phyloP scores from a whole-genome alignment of 2,113 vertebrate species.

The Lamprotornis superbus region DNA sequence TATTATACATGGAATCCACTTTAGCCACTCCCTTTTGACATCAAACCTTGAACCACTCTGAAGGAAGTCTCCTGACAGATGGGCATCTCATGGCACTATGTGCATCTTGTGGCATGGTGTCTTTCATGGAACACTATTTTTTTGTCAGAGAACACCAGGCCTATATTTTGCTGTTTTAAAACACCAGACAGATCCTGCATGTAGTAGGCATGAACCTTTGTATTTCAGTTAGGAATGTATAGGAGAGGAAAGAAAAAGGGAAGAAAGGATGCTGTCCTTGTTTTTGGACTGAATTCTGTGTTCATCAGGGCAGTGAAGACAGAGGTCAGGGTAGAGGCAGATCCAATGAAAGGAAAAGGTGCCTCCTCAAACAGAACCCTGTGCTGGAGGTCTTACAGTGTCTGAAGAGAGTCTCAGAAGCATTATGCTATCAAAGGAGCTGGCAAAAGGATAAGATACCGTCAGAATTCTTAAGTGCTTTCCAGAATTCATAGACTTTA shows the following conservation, averaged over 20 bases:
- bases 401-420: background rate
- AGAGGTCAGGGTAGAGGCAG: background rate
- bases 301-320: background rate
- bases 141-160: background rate
- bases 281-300: background rate
- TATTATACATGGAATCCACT: constrained; percentile 44
- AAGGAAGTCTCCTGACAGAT: constrained; percentile 1
- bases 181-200: background rate
- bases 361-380: background rate
- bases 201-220: constrained; percentile 36
- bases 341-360: background rate
- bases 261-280: background rate
- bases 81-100: background rate
- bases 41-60: constrained; percentile 14
- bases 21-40: constrained; percentile 24
- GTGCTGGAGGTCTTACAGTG: background rate
- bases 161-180: background rate
- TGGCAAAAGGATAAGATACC: background rate
- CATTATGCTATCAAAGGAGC: background rate
- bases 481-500: background rate
- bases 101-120: background rate
- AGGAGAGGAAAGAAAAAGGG: constrained; percentile 1
- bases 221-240: constrained; percentile 7
- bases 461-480: background rate
- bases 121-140: background rate